phyloP scores from a whole-genome alignment of 2,888 invertebrate species.

The Plusia festucae region DNA sequence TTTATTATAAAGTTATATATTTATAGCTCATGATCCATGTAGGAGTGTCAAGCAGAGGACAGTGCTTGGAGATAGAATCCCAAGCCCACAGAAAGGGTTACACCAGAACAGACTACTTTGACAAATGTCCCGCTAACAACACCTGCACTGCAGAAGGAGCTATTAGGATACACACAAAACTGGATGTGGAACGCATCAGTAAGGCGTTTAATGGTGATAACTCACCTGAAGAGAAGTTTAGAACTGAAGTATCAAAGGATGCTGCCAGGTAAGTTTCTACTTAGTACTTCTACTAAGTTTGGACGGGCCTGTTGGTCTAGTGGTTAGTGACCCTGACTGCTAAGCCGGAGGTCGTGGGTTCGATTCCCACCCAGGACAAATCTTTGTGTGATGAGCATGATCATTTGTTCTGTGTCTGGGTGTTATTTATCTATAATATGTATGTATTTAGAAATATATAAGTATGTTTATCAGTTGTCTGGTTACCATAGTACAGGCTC shows the following conservation, averaged over 20 bases:
- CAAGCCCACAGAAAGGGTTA: slow-evolving; percentile 91
- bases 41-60: slow-evolving; percentile 92
- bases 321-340: no score
- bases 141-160: slow-evolving; percentile 76
- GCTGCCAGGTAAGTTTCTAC: slow-evolving; percentile 90
- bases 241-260: slow-evolving; percentile 86
- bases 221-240: slow-evolving; percentile 60
- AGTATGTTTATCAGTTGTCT: no score
- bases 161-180: slow-evolving; percentile 83
- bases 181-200: slow-evolving; percentile 86
- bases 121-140: slow-evolving; percentile 81
- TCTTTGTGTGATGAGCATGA: no score
- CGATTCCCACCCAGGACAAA: no score
- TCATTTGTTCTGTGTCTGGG: no score
- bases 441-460: no score
- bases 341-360: no score
- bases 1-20: not conserved
- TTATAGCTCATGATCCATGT: slow-evolving; percentile 93
- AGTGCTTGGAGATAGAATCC: slow-evolving; percentile 91
- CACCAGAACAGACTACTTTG: slow-evolving; percentile 85
- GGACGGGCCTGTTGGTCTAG: no score
- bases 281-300: no score
- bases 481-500: no score
- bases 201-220: slow-evolving; percentile 79
- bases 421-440: no score